Percentiles rank a stretch among this genome's conserved stretches.
These are phyloP conservation scores for Megamerina dolium DNA, from an alignment of 2,888 invertebrate species.

Conservation along the genomic window DNA sequence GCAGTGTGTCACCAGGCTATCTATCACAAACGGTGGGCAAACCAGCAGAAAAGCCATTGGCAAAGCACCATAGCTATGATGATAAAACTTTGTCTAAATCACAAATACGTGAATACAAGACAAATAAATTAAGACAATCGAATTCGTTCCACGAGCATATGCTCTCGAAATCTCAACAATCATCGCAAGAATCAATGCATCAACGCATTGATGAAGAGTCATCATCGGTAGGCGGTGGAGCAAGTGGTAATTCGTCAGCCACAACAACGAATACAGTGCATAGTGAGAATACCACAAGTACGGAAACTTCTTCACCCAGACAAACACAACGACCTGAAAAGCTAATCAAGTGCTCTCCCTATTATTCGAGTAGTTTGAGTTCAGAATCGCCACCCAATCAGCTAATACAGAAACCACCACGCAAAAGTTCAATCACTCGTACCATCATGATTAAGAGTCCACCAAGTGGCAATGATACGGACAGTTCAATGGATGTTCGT, in stretches of 20 bases:
- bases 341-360: slow-evolving; percentile 65
- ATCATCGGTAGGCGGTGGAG: slow-evolving; percentile 41
- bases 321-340: slow-evolving; percentile 49
- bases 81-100: slow-evolving; percentile 59
- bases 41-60: slow-evolving; percentile 54
- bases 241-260: slow-evolving; percentile 45
- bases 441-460: slow-evolving; percentile 62
- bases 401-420: slow-evolving; percentile 58
- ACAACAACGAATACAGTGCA: slow-evolving; percentile 53
- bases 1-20: slow-evolving; percentile 35
- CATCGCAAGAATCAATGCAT: slow-evolving; percentile 52
- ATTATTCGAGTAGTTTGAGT: slow-evolving; percentile 69
- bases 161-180: slow-evolving; percentile 51
- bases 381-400: slow-evolving; percentile 66
- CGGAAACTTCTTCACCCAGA: slow-evolving; percentile 46
- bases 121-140: slow-evolving; percentile 57
- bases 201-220: slow-evolving; percentile 55
- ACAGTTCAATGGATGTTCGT: slow-evolving; percentile 60
- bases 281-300: slow-evolving; percentile 52
- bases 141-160: slow-evolving; percentile 63
- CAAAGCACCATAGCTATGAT: slow-evolving; percentile 62
- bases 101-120: slow-evolving; percentile 61
- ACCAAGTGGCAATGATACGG: slow-evolving; percentile 69
- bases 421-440: slow-evolving; percentile 59
- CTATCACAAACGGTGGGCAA: slow-evolving; percentile 38